These are phyloP conservation scores for Mus spretus DNA, from an alignment of 2,797 vertebrate genomes.

Conservation along the genomic window DNA sequence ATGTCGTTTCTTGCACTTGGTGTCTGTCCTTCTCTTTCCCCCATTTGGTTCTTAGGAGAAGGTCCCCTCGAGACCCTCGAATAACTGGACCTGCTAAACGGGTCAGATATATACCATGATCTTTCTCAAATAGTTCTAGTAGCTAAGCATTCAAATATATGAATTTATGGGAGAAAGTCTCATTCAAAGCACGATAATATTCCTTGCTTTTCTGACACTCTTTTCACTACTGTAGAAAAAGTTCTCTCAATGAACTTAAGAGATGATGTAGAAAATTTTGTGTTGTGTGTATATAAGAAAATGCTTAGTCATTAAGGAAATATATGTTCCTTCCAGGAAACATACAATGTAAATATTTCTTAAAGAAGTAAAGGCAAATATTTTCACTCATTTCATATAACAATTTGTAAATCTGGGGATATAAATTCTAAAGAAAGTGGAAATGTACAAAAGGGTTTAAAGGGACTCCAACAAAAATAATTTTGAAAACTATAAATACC, in stretches of 20 bases:
- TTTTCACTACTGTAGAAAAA: background rate
- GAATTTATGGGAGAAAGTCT: background rate
- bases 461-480: background rate
- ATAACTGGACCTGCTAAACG: too few species aligned
- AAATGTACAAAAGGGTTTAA: background rate
- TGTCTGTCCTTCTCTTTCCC: too few species aligned
- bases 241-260: background rate
- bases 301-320: background rate
- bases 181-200: background rate
- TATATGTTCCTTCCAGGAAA: background rate
- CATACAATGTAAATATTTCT: background rate
- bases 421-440: background rate
- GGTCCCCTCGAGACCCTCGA: too few species aligned
- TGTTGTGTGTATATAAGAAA: background rate
- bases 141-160: background rate
- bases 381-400: background rate
- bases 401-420: background rate
- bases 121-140: background rate
- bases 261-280: background rate
- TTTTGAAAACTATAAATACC: background rate
- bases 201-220: background rate
- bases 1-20: too few species aligned
- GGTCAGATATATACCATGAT: background rate
- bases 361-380: background rate
- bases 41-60: too few species aligned